These are phyloP conservation scores for Mythimna loreyi DNA, from an alignment of 2,888 invertebrate species.

Conservation along the genomic window DNA sequence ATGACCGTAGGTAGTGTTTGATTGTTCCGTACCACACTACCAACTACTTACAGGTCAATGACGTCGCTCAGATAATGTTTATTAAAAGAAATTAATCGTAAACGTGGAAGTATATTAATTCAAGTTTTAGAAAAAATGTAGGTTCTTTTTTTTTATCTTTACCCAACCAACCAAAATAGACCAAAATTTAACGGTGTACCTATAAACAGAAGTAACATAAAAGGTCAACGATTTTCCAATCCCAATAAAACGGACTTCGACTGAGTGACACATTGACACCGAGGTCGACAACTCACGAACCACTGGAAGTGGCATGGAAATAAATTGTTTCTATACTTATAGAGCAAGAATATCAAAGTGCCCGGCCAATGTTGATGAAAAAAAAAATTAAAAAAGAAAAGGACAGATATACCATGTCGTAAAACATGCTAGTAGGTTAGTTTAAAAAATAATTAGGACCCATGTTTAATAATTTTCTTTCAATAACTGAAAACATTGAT, in stretches of 20 bases:
- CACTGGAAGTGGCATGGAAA: background rate
- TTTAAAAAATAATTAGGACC: background rate
- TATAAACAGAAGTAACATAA: background rate
- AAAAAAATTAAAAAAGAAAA: background rate
- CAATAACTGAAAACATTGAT: background rate
- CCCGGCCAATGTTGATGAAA: background rate
- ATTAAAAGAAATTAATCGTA: too few relatives aligned
- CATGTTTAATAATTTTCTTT: background rate
- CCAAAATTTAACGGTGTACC: too few relatives aligned
- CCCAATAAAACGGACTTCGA: slow-evolving; percentile 10
- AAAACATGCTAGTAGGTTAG: background rate
- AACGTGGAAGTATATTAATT: too few relatives aligned
- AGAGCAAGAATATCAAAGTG: background rate
- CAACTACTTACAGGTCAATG: too few relatives aligned
- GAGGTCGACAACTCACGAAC: background rate
- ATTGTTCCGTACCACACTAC: too few relatives aligned
- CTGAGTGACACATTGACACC: slow-evolving; percentile 32
- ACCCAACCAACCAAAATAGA: too few relatives aligned
- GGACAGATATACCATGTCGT: background rate
- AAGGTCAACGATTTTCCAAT: slow-evolving; percentile 9
- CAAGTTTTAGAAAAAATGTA: too few relatives aligned
- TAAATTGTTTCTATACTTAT: background rate
- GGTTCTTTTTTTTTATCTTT: too few relatives aligned
- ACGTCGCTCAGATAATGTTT: too few relatives aligned
- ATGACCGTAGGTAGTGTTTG: too few relatives aligned